Conservation (phyloP, 2,888 invertebrate species). For the Drosophila flavopinicola region DNA sequence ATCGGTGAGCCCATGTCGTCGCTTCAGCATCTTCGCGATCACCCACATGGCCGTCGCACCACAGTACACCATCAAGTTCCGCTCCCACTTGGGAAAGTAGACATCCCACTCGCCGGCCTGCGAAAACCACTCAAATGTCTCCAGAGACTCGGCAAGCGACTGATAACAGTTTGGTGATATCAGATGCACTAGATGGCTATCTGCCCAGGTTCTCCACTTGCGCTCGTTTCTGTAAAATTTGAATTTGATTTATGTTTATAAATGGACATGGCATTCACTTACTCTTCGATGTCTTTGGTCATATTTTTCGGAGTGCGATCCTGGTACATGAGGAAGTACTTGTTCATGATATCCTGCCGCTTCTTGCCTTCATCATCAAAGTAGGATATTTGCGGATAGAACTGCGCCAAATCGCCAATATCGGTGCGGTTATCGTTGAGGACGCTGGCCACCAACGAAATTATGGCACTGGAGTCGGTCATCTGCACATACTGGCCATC, state of each 20-base stretch:
- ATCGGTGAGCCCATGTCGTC: constrained; percentile 92
- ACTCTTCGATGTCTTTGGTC: constrained; percentile 87
- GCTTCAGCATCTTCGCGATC: constrained; percentile 94
- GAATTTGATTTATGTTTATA: neutral
- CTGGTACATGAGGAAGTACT: constrained; percentile 94
- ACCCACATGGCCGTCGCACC: constrained; percentile 97
- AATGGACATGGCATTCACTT: constrained; percentile 64
- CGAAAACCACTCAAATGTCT: constrained; percentile 97
- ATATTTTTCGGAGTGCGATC: constrained; percentile 85
- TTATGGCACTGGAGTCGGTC: constrained; percentile 96
- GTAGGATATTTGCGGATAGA: constrained; percentile 90
- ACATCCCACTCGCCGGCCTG: constrained; percentile 96
- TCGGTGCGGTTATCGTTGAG: constrained; percentile 86
- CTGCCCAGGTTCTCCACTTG: constrained; percentile 98
- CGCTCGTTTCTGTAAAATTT: constrained; percentile 91
- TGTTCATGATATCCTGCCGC: constrained; percentile 92
- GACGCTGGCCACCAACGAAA: constrained; percentile 93
- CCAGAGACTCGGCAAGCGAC: constrained; percentile 91
- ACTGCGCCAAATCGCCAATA: constrained; percentile 89
- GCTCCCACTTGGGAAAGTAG: constrained; percentile 94
- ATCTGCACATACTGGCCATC: constrained; percentile 92
- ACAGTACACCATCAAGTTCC: constrained; percentile 93
- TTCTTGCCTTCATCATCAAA: constrained; percentile 88
- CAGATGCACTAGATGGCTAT: constrained; percentile 94
- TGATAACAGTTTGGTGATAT: constrained; percentile 99